These are phyloP conservation scores for Limonius californicus DNA, from an alignment of 1,140 invertebrate genomes.

Conservation along the genomic window DNA sequence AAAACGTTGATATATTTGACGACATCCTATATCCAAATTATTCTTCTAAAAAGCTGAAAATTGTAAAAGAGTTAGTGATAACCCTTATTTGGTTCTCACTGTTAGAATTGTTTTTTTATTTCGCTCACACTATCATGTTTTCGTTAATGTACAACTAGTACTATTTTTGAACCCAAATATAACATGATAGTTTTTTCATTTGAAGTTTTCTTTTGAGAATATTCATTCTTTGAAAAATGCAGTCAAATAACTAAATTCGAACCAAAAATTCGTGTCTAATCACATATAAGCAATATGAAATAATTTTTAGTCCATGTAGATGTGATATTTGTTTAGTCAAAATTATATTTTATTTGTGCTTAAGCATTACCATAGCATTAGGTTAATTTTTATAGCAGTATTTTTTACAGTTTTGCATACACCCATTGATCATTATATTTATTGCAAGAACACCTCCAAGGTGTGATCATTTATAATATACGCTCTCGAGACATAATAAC, in stretches of 20 bases:
- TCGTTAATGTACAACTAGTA: no score
- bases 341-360: neutral
- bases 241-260: conserved; percentile 7
- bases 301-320: conserved; percentile 19
- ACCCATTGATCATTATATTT: no score
- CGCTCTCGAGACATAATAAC: neutral
- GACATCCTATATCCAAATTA: neutral
- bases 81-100: no score
- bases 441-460: no score
- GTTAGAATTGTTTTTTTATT: no score
- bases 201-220: no score
- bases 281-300: conserved; percentile 19
- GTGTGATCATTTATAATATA: no score
- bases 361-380: conserved; percentile 1
- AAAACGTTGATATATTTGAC: neutral
- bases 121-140: no score
- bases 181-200: no score
- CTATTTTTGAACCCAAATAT: no score
- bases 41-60: neutral
- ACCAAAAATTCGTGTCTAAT: conserved; percentile 20
- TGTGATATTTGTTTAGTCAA: conserved; percentile 20
- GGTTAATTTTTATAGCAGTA: conserved; percentile 5
- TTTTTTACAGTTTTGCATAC: conserved; percentile 5
- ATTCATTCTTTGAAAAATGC: no score
- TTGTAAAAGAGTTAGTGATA: no score